Conservation (phyloP, 2,113 vertebrate genomes). For the Hystrix cristata region DNA sequence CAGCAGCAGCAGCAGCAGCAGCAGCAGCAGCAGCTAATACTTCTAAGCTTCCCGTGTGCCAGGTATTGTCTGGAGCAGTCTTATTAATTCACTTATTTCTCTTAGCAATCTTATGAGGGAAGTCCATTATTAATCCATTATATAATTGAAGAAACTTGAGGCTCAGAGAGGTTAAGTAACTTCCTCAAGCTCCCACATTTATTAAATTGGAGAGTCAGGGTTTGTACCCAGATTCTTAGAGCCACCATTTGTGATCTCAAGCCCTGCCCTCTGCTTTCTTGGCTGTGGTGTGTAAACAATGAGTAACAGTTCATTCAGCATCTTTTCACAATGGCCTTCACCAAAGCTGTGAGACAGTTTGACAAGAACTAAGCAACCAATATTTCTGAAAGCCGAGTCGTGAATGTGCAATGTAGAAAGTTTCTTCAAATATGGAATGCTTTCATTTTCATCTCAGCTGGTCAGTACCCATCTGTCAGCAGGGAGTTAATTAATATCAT, state of each 20-base stretch:
- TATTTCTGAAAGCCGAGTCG: constrained; percentile 1
- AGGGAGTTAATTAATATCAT: constrained; percentile 13
- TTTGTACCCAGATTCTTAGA: neutral
- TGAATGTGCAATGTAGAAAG: neutral
- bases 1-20: neutral
- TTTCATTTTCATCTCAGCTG: neutral
- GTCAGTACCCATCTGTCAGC: neutral
- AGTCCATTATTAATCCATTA: neutral
- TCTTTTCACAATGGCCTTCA: constrained; percentile 30
- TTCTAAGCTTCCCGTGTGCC: neutral
- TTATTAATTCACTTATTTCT: neutral
- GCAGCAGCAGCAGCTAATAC: neutral
- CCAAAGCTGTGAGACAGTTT: constrained; percentile 9
- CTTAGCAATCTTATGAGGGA: neutral
- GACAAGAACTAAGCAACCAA: neutral
- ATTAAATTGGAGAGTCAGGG: neutral
- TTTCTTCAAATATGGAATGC: constrained; percentile 37
- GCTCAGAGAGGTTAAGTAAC: neutral
- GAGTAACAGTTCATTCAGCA: neutral
- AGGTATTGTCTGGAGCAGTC: constrained; percentile 13
- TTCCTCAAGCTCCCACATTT: neutral
- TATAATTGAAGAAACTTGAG: constrained; percentile 5
- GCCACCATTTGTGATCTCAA: constrained; percentile 1
- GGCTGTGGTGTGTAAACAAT: neutral
- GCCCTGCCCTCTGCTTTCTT: neutral